phyloP scores from a whole-genome alignment of 2,113 vertebrate genomes.

The Rana temporaria region DNA sequence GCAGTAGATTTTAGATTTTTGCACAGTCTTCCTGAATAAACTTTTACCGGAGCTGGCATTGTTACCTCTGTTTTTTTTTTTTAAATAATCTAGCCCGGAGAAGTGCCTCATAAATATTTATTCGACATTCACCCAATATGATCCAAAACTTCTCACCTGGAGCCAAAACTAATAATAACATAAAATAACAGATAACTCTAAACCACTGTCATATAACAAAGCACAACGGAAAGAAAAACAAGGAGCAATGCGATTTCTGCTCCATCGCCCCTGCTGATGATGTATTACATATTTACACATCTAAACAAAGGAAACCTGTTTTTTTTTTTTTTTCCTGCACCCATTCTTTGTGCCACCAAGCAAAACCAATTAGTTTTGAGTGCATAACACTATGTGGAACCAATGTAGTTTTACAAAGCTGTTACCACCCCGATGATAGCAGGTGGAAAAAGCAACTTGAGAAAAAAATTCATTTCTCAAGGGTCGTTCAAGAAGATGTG shows the following conservation, averaged over 20 bases:
- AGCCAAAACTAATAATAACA: conserved; percentile 1
- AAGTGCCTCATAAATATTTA: neutral
- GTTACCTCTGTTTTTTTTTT: too few species aligned
- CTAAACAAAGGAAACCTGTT: neutral
- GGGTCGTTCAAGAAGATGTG: conserved; percentile 30
- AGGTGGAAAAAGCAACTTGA: conserved; percentile 27
- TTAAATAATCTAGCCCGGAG: neutral
- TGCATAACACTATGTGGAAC: conserved; percentile 3
- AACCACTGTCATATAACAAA: neutral
- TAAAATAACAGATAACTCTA: conserved; percentile 1
- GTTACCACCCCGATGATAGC: conserved; percentile 39
- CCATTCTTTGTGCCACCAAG: conserved; percentile 9
- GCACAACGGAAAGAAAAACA: neutral
- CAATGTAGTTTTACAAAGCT: conserved; percentile 9
- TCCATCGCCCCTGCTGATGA: conserved; percentile 24
- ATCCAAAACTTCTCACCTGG: neutral
- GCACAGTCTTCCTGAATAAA: too few species aligned
- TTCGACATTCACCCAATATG: neutral
- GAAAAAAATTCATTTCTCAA: conserved; percentile 39
- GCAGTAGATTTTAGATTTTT: too few species aligned
- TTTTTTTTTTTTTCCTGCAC: neutral
- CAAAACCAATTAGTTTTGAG: conserved; percentile 54
- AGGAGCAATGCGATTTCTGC: neutral
- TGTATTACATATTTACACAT: conserved; percentile 49
- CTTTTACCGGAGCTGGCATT: too few species aligned